These are phyloP conservation scores for Brachirus orientalis DNA, from an alignment of 2,113 vertebrate genomes.

Conservation along the genomic window DNA sequence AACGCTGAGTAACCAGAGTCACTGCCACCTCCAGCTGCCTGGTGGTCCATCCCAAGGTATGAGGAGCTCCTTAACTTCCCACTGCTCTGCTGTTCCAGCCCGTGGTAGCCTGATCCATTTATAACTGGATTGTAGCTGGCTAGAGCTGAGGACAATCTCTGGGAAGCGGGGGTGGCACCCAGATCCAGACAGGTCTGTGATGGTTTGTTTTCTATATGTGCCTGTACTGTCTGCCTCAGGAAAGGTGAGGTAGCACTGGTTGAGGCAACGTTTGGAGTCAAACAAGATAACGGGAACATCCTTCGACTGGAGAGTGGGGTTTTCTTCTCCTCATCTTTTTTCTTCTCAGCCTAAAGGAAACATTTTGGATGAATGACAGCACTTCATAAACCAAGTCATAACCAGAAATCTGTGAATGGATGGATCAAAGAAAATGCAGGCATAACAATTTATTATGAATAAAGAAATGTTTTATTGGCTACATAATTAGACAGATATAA, in stretches of 20 bases:
- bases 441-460: too few relatives aligned
- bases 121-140: constrained; percentile 77
- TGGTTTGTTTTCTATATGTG: constrained; percentile 79
- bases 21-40: constrained; percentile 58
- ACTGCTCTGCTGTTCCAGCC: constrained; percentile 67
- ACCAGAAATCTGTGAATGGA: too few relatives aligned
- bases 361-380: constrained; percentile 35
- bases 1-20: constrained; percentile 71
- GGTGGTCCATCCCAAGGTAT: constrained; percentile 71
- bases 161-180: constrained; percentile 64
- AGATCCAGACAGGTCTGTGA: constrained; percentile 77
- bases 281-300: constrained; percentile 86
- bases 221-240: constrained; percentile 81
- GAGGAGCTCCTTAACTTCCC: constrained; percentile 48
- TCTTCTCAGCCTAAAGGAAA: constrained; percentile 87
- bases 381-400: constrained; percentile 17
- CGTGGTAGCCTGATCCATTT: constrained; percentile 80
- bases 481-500: constrained; percentile 35
- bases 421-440: too few relatives aligned
- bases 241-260: constrained; percentile 82
- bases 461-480: too few relatives aligned
- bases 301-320: constrained; percentile 89
- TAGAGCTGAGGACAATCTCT: constrained; percentile 77
- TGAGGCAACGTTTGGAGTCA: constrained; percentile 84
- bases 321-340: constrained; percentile 90